Base-by-base conservation (phyloP, 2,888 invertebrate genomes). In the Oscheius myriophilus region DNA sequence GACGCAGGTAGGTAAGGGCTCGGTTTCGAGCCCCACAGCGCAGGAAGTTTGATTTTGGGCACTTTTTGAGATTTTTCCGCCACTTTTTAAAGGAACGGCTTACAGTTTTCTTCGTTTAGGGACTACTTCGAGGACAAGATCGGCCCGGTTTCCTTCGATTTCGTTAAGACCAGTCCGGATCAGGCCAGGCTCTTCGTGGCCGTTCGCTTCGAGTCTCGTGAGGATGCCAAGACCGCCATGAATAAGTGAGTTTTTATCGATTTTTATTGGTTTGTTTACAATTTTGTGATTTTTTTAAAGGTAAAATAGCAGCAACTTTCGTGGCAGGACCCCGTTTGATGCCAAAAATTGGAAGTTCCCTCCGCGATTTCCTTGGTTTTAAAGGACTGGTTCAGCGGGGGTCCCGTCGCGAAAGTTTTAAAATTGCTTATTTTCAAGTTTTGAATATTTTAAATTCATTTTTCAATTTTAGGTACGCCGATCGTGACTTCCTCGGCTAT, bases 121-220 rank as follows among this genome's bases (percentile, higher is more conserved):
- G 81, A 82, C 23, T 85, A 78, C 71, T 83, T 85, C 72, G 82
- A 82, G 26, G 80, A 85, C 41, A 73, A 81, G 46, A 73, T 82
- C 39, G 86, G 86, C 6, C 69, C 77, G 1, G 79, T 84, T 61
- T 76, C 80, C 23, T 83, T 84, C 72, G 86, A 86, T 67, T 86
- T 86, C 69, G 75, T 81, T 57, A 86, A 86, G 68, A 39, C 69
- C 6, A 72, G 78, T 7, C 76, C 71, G 21, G 85, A 86, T 68
- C 58, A 77, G n/a, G 45, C 43, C 11, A 71, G 73, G 16, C 71
- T 84, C 42, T 85, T 82, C 61, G 81, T 85, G 41, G 86, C 86
- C 0, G 78, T 86, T 11, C 76, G 86, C 18, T 86, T 86, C 69
- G 85, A 83, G 33, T 73, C 75, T 14, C 73, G 82, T 9, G 80